Percentiles rank a stretch among this genome's conserved stretches.
Conservation (phyloP, 1,140 invertebrate species). For the Lineus longissimus region DNA sequence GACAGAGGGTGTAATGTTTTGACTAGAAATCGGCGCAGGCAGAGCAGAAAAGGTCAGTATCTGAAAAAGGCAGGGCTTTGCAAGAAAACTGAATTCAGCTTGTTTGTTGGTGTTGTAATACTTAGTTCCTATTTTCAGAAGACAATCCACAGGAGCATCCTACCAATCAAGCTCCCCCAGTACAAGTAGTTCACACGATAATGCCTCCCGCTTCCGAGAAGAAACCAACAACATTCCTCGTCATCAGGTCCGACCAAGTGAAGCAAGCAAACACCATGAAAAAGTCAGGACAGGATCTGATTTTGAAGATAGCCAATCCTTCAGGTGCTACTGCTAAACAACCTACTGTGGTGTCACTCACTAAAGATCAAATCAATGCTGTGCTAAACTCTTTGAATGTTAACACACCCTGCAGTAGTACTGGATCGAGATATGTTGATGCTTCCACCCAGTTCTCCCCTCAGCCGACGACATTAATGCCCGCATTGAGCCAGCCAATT, state of each 20-base stretch:
- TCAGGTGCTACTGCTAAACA: not conserved
- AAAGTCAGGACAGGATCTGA: not conserved
- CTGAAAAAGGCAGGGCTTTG: too few relatives aligned
- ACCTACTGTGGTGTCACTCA: not conserved
- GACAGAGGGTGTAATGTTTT: too few relatives aligned
- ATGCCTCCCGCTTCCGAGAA: not conserved
- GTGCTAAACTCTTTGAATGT: conserved; percentile 4
- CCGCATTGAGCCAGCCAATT: not conserved
- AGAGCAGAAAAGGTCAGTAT: too few relatives aligned
- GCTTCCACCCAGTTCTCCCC: not conserved
- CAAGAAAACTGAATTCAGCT: too few relatives aligned
- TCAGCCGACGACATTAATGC: not conserved
- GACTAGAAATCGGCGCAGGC: too few relatives aligned
- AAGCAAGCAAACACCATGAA: not conserved
- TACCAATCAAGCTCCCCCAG: not conserved
- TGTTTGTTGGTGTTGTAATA: too few relatives aligned
- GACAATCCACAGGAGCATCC: not conserved
- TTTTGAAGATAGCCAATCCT: not conserved
- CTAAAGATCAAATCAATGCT: conserved; percentile 7
- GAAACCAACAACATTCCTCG: not conserved
- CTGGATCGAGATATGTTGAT: not conserved
- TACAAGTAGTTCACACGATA: not conserved
- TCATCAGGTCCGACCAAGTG: not conserved
- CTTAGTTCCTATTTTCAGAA: too few relatives aligned
- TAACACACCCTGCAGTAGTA: not conserved